phyloP scores from a whole-genome alignment of 1,140 invertebrate species.

The Neuroterus valhalla region DNA sequence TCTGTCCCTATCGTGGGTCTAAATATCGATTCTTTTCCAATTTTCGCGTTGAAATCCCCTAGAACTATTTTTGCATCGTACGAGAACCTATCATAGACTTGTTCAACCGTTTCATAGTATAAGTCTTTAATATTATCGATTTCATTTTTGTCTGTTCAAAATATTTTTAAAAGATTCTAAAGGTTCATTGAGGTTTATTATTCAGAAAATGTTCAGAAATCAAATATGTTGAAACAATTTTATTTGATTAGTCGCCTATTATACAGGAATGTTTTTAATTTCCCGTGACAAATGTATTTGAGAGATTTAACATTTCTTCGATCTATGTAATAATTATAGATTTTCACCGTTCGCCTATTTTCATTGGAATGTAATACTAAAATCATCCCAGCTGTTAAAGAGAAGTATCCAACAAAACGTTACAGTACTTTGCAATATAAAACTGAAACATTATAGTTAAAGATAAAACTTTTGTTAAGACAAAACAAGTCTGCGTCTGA shows the following conservation, averaged over 20 bases:
- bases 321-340: neutral
- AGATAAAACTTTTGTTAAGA: neutral
- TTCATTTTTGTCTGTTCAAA: too few species aligned
- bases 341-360: neutral
- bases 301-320: neutral
- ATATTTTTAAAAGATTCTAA: too few species aligned
- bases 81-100: too few species aligned
- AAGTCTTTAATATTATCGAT: too few species aligned
- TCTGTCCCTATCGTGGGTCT: too few species aligned
- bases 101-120: too few species aligned
- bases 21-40: too few species aligned
- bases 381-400: neutral
- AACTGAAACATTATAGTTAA: slow-evolving; percentile 1
- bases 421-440: slow-evolving; percentile 15
- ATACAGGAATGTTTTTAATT: neutral
- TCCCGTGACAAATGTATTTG: neutral
- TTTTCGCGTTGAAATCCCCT: too few species aligned
- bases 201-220: neutral
- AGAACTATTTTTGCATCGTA: too few species aligned
- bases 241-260: neutral
- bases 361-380: slow-evolving; percentile 7
- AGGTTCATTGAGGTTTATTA: too few species aligned
- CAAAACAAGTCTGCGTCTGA: neutral
- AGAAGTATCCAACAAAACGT: slow-evolving; percentile 22
- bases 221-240: neutral